phyloP scores from a whole-genome alignment of 2,888 invertebrate genomes.

The Tachina lurida region DNA sequence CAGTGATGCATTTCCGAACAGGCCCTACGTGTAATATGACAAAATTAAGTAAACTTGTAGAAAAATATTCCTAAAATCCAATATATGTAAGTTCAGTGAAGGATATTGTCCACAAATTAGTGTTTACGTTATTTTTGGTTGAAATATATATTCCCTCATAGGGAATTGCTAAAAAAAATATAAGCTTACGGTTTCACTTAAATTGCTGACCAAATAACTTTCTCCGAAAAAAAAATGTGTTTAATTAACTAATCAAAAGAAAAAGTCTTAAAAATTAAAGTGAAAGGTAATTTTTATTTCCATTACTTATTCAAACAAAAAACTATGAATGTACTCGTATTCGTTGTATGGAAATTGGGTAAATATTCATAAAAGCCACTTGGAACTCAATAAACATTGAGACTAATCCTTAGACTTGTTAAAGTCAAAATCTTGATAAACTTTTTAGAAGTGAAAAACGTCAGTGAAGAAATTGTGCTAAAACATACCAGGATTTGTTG shows the following conservation, averaged over 20 bases:
- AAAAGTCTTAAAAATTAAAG: constrained; percentile 51
- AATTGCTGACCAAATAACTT: background rate
- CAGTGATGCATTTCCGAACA: no score
- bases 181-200: background rate
- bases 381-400: background rate
- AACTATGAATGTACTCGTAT: no score
- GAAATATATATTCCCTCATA: no score
- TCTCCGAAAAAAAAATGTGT: background rate
- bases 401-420: constrained; percentile 46
- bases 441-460: constrained; percentile 59
- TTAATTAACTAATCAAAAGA: no score
- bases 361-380: constrained; percentile 61
- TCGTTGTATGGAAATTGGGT: constrained; percentile 8
- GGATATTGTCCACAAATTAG: no score
- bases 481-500: constrained; percentile 17
- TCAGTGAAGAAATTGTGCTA: constrained; percentile 57
- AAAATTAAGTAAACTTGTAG: no score
- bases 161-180: background rate
- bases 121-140: no score
- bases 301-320: constrained; percentile 5
- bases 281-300: constrained; percentile 55
- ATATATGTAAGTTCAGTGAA: no score
- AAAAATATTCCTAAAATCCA: no score
- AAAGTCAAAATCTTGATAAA: constrained; percentile 62
- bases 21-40: no score